Percentiles rank a stretch among this genome's conserved stretches.
Evolutionary conservation across 2,797 vertebrate species (phyloP).

Genomic region (Channa striata): DNA sequence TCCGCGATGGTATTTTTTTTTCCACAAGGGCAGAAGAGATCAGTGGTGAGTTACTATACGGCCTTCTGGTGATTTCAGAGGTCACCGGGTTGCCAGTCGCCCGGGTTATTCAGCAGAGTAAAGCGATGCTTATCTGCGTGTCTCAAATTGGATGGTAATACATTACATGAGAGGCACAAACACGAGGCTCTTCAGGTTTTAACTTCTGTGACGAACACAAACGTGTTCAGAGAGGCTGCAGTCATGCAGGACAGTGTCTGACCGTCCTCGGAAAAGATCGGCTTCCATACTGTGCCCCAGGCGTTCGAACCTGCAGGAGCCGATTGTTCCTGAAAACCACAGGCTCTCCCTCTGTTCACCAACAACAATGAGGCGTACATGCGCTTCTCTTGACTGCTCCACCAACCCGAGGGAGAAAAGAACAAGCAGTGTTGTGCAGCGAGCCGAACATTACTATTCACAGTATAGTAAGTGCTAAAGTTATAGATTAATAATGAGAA

Average conservation of each 20-base stretch:
- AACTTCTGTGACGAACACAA: neutral
- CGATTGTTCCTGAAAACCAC: constrained; percentile 40
- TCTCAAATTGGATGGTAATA: neutral
- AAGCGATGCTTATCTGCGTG: neutral
- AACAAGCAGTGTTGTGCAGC: neutral
- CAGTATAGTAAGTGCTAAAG: neutral
- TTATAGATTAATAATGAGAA: neutral
- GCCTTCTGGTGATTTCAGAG: constrained; percentile 1
- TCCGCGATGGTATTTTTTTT: neutral
- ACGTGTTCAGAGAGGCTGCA: neutral
- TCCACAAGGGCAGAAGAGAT: neutral
- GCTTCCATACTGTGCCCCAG: constrained; percentile 26
- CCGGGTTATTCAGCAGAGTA: neutral
- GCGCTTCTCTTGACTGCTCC: neutral
- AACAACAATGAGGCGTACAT: constrained; percentile 4
- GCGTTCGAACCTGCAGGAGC: constrained; percentile 34
- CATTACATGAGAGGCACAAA: neutral
- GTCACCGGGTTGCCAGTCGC: neutral
- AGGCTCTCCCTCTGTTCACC: constrained; percentile 8
- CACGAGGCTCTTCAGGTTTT: neutral
- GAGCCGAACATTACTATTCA: neutral
- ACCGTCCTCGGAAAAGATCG: constrained; percentile 19
- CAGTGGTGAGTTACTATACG: neutral
- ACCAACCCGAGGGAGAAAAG: constrained; percentile 10
- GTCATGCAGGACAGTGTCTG: neutral